Conservation (phyloP, 2,797 vertebrate genomes). For the Otus scops region DNA sequence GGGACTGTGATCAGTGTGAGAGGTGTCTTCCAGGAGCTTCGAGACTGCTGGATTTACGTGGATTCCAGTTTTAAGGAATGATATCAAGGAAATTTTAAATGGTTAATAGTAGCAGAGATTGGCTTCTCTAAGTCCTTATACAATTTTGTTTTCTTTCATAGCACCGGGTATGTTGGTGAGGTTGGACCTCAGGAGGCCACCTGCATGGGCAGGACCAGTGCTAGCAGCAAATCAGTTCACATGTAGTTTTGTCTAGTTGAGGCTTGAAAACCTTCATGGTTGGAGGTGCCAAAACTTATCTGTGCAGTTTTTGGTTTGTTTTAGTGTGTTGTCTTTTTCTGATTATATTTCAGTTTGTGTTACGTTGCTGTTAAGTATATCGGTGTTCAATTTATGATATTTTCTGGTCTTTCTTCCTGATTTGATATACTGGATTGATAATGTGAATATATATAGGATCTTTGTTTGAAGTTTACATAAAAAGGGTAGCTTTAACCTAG, state of each 20-base stretch:
- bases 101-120: neutral
- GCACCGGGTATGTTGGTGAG: neutral
- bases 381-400: neutral
- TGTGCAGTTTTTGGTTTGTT: neutral
- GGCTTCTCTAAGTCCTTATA: neutral
- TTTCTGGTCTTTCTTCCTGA: neutral
- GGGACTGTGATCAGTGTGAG: neutral
- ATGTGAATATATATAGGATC: neutral
- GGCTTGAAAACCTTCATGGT: neutral
- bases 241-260: neutral
- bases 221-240: neutral
- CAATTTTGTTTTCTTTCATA: neutral
- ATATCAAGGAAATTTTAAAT: neutral
- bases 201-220: neutral
- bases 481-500: neutral
- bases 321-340: neutral
- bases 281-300: neutral
- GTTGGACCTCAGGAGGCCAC: neutral
- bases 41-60: neutral
- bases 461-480: neutral
- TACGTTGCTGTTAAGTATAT: neutral
- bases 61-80: neutral
- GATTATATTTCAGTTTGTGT: neutral
- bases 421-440: neutral
- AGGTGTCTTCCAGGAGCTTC: neutral